These are phyloP conservation scores for Neolamprologus modestus DNA, from an alignment of 2,113 vertebrate genomes.

Conservation along the genomic window DNA sequence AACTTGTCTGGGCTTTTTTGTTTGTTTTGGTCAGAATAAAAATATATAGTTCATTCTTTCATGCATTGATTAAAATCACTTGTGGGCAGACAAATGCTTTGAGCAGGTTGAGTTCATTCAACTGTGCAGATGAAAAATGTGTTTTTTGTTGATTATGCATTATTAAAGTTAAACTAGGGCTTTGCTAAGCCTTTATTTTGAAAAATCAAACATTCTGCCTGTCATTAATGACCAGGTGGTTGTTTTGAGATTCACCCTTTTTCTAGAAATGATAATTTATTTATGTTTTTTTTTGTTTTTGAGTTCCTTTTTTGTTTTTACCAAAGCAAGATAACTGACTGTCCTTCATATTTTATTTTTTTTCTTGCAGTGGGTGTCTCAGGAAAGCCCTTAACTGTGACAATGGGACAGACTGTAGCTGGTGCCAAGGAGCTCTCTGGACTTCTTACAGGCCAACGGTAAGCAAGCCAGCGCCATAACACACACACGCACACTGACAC, in stretches of 20 bases:
- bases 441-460: conserved; percentile 83
- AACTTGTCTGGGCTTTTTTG: neutral
- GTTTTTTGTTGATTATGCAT: neutral
- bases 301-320: neutral
- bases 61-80: neutral
- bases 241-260: neutral
- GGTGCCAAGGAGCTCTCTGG: conserved; percentile 83
- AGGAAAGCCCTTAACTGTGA: conserved; percentile 77
- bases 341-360: neutral
- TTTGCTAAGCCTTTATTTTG: neutral
- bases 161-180: neutral
- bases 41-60: neutral
- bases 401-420: conserved; percentile 73
- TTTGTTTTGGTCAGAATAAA: neutral
- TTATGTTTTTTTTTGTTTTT: neutral
- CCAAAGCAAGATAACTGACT: neutral
- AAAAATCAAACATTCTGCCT: neutral
- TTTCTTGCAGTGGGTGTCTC: conserved; percentile 56
- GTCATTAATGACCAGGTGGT: neutral
- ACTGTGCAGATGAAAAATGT: neutral
- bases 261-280: neutral
- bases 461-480: conserved; percentile 24
- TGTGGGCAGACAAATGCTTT: neutral
- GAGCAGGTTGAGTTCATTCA: neutral
- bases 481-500: neutral